A percentile compares a stretch with the other conserved stretches of the same genome.
phyloP scores from a whole-genome alignment of 2,113 vertebrate genomes.

The Istiophorus platypterus region DNA sequence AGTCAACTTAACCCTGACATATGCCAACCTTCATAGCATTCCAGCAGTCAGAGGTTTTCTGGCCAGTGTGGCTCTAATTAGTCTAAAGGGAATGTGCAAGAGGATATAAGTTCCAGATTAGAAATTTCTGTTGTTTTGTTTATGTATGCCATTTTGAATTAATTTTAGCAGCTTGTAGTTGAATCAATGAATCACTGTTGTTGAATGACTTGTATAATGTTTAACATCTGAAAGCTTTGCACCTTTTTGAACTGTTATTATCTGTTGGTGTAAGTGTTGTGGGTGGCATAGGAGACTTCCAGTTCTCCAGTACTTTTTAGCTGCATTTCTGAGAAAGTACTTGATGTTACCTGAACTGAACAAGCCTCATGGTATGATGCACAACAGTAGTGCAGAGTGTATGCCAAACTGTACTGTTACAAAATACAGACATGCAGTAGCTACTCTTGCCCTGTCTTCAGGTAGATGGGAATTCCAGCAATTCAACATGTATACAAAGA shows the following conservation, averaged over 20 bases:
- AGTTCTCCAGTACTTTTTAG: background rate
- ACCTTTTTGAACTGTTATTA: too few species aligned
- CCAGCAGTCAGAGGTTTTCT: too few species aligned
- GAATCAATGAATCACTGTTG: background rate
- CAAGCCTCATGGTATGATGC: background rate
- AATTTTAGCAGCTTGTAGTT: background rate
- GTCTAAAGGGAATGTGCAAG: background rate
- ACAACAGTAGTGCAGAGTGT: background rate
- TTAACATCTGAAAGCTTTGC: too few species aligned
- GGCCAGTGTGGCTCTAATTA: background rate
- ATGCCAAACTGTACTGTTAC: background rate
- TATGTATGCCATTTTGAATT: background rate
- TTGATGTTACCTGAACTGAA: background rate
- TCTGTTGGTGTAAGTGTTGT: too few species aligned
- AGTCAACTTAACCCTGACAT: too few species aligned
- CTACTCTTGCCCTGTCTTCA: conserved; percentile 2
- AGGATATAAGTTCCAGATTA: background rate
- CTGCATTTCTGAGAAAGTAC: background rate
- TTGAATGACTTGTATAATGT: too few species aligned
- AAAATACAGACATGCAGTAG: conserved; percentile 13
- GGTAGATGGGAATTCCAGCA: background rate
- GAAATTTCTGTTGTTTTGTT: background rate
- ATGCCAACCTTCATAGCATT: background rate
- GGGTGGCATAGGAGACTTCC: background rate
- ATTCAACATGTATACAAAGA: background rate